These are phyloP conservation scores for Scaptomyza montana DNA, from an alignment of 1,140 invertebrate species.

Conservation along the genomic window DNA sequence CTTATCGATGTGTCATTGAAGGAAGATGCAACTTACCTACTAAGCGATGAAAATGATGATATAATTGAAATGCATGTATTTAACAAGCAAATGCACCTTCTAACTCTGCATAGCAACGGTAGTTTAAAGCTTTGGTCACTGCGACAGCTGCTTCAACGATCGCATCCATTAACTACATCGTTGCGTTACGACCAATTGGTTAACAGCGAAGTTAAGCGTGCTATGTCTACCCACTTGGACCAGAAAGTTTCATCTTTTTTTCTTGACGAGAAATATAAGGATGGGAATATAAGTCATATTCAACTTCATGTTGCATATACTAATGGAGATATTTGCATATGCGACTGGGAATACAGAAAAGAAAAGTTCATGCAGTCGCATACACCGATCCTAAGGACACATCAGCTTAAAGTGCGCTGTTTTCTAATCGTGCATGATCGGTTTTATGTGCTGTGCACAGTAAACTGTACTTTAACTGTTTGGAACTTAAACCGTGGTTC, in stretches of 20 bases:
- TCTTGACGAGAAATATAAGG: conserved; percentile 41
- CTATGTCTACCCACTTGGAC: conserved; percentile 12
- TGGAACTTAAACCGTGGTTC: conserved; percentile 48
- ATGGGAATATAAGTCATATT: conserved; percentile 12
- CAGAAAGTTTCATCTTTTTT: conserved; percentile 53
- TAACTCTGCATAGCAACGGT: conserved; percentile 66
- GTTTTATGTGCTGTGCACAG: conserved; percentile 58
- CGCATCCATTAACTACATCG: conserved; percentile 2
- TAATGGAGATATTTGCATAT: conserved; percentile 58
- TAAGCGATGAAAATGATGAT: conserved; percentile 47
- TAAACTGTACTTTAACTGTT: conserved; percentile 31
- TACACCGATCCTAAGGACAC: conserved; percentile 35
- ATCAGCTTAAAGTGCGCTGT: conserved; percentile 23
- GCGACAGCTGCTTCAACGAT: conserved; percentile 17
- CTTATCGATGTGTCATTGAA: conserved; percentile 67
- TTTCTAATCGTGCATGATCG: conserved; percentile 42
- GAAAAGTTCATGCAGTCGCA: conserved; percentile 39
- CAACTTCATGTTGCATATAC: conserved; percentile 60
- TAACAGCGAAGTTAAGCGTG: conserved; percentile 42
- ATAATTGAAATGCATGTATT: conserved; percentile 51
- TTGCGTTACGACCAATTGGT: conserved; percentile 46
- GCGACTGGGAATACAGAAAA: conserved; percentile 49
- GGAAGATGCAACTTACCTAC: conserved; percentile 43
- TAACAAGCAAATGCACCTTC: conserved; percentile 53
- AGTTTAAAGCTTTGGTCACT: conserved; percentile 64